phyloP scores from a whole-genome alignment of 2,797 vertebrate species.

The Poecilia wingei region DNA sequence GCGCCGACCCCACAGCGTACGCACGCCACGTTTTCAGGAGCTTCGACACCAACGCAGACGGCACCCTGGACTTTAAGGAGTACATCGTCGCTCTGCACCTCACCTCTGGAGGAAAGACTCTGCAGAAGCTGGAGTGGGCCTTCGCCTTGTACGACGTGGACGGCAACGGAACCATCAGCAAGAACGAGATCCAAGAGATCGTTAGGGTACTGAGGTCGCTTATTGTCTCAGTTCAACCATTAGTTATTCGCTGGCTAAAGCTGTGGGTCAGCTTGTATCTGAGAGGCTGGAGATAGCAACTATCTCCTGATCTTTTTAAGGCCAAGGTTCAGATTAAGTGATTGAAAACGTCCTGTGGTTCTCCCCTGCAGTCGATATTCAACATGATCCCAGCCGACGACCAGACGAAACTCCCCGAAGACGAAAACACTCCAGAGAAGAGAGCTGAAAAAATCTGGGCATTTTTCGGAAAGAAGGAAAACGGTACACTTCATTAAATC shows the following conservation, averaged over 20 bases:
- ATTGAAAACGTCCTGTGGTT: not conserved
- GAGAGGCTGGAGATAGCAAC: not conserved
- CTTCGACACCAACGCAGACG: constrained; percentile 92
- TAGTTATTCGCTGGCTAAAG: not conserved
- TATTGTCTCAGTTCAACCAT: not conserved
- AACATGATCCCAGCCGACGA: constrained; percentile 90
- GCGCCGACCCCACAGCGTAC: constrained; percentile 88
- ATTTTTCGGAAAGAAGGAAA: constrained; percentile 89
- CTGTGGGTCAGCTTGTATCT: not conserved
- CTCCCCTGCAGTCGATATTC: constrained; percentile 87
- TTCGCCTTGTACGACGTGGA: constrained; percentile 95
- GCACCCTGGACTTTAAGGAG: constrained; percentile 93
- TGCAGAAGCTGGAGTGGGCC: constrained; percentile 94
- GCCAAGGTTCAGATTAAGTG: too few relatives aligned
- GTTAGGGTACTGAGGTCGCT: constrained; percentile 79
- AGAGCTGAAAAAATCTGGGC: constrained; percentile 90
- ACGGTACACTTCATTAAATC: constrained; percentile 71
- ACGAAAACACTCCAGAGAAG: constrained; percentile 91
- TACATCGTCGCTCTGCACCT: constrained; percentile 94
- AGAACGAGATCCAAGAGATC: constrained; percentile 90
- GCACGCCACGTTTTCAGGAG: constrained; percentile 94
- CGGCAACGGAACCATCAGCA: constrained; percentile 91
- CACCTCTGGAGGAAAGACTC: constrained; percentile 88
- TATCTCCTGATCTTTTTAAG: not conserved
- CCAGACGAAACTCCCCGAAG: constrained; percentile 84